Conservation (phyloP, 2,113 vertebrate genomes). For the Ancistrus triradiatus region DNA sequence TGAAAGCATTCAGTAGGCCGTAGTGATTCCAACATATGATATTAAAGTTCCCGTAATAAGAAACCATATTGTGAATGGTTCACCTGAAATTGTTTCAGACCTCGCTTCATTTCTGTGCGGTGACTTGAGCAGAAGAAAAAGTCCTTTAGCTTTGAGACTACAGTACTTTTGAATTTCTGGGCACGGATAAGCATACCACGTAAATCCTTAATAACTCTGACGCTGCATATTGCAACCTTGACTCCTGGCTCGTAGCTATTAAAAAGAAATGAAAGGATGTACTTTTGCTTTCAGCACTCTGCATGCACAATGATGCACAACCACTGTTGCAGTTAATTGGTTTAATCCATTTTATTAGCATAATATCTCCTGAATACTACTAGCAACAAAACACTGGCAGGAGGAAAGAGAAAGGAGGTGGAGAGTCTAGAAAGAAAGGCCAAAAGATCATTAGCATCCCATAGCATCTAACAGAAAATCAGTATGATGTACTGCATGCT, state of each 20-base stretch:
- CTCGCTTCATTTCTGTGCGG: not conserved
- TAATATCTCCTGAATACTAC: no score
- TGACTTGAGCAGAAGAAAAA: not conserved
- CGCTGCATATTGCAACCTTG: not conserved
- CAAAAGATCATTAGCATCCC: no score
- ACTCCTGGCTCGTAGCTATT: not conserved
- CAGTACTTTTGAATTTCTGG: not conserved
- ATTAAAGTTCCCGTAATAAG: not conserved
- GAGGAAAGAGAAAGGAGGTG: no score
- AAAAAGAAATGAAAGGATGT: not conserved
- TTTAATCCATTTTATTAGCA: not conserved
- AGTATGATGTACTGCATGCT: no score
- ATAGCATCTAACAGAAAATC: no score
- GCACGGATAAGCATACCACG: no score
- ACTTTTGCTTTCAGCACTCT: not conserved
- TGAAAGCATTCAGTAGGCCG: not conserved
- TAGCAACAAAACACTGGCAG: no score
- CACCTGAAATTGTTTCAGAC: not conserved
- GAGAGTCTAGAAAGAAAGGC: no score
- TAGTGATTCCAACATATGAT: not conserved
- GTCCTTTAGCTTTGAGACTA: not conserved
- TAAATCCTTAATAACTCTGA: not conserved
- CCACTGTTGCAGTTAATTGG: not conserved
- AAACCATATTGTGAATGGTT: not conserved
- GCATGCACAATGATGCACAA: not conserved